Evolutionary conservation across 1,140 invertebrate genomes (phyloP).

Genomic region (Sycobia sp.): DNA sequence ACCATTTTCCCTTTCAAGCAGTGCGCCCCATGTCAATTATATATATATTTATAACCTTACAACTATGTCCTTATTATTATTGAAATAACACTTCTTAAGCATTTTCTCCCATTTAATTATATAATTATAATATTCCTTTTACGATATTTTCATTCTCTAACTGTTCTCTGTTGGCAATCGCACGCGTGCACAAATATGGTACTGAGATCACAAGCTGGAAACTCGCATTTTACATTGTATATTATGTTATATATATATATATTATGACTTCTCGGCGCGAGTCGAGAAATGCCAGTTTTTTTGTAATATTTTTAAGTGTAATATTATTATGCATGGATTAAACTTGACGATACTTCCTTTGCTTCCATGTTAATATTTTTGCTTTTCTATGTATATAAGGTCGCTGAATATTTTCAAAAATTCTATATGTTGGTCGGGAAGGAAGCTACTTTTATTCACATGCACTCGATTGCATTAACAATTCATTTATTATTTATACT

Average conservation of each 20-base stretch:
- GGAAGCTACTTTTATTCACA: background rate
- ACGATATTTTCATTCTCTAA: conserved; percentile 34
- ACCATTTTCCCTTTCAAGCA: no score
- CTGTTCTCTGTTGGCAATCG: no score
- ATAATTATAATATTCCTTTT: background rate
- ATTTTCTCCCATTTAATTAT: conserved; percentile 1
- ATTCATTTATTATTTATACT: no score
- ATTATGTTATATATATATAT: no score
- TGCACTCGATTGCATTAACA: no score
- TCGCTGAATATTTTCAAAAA: no score
- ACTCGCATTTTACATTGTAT: no score
- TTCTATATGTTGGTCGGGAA: background rate
- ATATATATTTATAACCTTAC: background rate
- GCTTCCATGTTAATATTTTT: background rate
- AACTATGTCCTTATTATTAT: conserved; percentile 9
- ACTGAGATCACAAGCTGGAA: conserved; percentile 55
- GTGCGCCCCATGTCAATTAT: no score
- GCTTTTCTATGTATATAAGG: background rate
- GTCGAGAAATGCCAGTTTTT: background rate
- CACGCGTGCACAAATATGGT: conserved; percentile 32
- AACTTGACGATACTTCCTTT: conserved; percentile 7
- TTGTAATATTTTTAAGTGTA: background rate
- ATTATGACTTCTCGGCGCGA: conserved; percentile 33
- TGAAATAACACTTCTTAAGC: conserved; percentile 3
- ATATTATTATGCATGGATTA: background rate